Base-by-base conservation (phyloP, 1,140 invertebrate species). In the Zaprionus ornatus region DNA sequence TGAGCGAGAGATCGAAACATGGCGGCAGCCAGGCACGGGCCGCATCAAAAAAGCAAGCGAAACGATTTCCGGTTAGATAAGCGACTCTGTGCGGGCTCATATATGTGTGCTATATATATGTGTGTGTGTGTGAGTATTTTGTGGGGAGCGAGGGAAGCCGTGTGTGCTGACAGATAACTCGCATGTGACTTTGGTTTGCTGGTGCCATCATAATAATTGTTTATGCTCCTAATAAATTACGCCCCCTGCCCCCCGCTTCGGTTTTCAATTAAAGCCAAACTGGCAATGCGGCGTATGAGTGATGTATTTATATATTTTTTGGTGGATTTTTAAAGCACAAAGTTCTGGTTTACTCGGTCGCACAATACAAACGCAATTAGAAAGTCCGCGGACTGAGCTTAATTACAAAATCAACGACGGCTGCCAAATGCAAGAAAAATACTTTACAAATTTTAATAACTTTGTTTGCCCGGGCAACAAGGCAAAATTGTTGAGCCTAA, bases 1-100 rank as follows among this genome's bases (percentile, higher is more conserved):
- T 88, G 85, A 85, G 85, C 70, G 78, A 79, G 83, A 81, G 84
- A 90, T 90, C 85, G 78, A 90, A 90, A 84, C 84, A 88, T 88
- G 84, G 74, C 84, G 84, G 71, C 80, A 87, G 64, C 60, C 77
- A 65, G 73, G 50, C 82, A 79, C 71, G 66, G 54, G 52, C 54
- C 72, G 48, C 59, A 77, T 64, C 66, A 57, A 72, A 57, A 79
- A 68, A 56, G 54, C 68, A 75, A 66, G 52, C 67, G 63, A 59
- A 64, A 77, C 74, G 77, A 87, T 80, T 88, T 88, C 84, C 83
- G 82, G 80, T 55, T 70, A 79, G 70, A 82, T 69, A 57, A 21
- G 35, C 1, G 42, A 4, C 27, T 50, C 19, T 60, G 56, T 32
- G 12, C 37, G 15, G 5, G 29, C 29, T 29, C 29, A 29, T 60